Conservation (phyloP, 2,888 invertebrate species). For the Drosophila percnosoma region DNA sequence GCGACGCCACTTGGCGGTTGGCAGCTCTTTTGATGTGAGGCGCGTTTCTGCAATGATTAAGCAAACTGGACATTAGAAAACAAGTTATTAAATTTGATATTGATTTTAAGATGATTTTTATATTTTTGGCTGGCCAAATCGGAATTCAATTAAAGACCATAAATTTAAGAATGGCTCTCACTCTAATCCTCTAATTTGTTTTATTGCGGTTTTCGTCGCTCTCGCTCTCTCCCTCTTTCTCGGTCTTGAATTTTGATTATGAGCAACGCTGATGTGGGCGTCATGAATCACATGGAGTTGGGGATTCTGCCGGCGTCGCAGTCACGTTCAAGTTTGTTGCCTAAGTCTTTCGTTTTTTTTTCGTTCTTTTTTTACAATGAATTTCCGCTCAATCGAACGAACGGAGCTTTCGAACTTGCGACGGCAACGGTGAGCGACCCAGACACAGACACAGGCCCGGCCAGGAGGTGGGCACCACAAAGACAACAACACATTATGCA, state of each 20-base stretch:
- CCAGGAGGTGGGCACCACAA: constrained; percentile 52
- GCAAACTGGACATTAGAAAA: constrained; percentile 40
- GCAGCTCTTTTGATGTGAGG: constrained; percentile 87
- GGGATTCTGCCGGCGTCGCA: constrained; percentile 36
- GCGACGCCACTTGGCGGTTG: constrained; percentile 90
- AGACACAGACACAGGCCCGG: constrained; percentile 25
- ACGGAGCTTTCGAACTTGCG: constrained; percentile 43
- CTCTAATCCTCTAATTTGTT: constrained; percentile 38
- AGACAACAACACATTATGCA: constrained; percentile 59
- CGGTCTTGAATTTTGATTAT: constrained; percentile 52
- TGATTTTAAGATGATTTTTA: constrained; percentile 11
- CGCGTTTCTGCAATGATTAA: constrained; percentile 82
- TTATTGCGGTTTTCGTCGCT: constrained; percentile 21
- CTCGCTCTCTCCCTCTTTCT: not conserved
- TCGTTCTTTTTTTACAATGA: constrained; percentile 63
- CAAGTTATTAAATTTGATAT: constrained; percentile 29
- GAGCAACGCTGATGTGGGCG: constrained; percentile 61
- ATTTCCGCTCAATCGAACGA: constrained; percentile 60
- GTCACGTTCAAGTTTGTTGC: constrained; percentile 71
- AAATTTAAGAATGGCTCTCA: constrained; percentile 30
- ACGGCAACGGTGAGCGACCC: constrained; percentile 27
- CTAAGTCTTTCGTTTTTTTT: constrained; percentile 72
- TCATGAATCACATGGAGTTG: constrained; percentile 66
- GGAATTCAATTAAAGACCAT: constrained; percentile 58
- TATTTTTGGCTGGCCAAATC: constrained; percentile 11